phyloP scores from a whole-genome alignment of 2,797 vertebrate species.

The Danionella dracula region DNA sequence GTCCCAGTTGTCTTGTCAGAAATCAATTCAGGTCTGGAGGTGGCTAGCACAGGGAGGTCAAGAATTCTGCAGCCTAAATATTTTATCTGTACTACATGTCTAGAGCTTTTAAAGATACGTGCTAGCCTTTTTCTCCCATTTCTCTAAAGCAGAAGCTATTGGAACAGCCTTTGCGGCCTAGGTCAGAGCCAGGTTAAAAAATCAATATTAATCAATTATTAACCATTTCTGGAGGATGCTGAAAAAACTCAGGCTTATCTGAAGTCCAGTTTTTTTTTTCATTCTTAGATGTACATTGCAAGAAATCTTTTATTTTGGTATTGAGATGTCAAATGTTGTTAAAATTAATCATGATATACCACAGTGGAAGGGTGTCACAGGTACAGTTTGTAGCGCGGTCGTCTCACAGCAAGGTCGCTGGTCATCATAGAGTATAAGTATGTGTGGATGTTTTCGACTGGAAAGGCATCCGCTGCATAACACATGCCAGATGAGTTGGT shows the following conservation, averaged over 20 bases:
- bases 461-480: too few species aligned
- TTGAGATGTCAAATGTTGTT: too few species aligned
- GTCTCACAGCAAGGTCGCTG: too few species aligned
- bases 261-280: conserved; percentile 45
- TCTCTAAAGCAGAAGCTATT: conserved; percentile 72
- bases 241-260: conserved; percentile 38
- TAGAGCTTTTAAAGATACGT: conserved; percentile 88
- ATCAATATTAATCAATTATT: conserved; percentile 98
- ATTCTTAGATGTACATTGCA: not conserved
- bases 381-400: too few species aligned
- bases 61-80: conserved; percentile 88
- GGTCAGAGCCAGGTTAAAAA: conserved; percentile 84
- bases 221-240: conserved; percentile 68
- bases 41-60: conserved; percentile 84
- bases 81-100: conserved; percentile 88
- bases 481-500: too few species aligned
- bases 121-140: conserved; percentile 67
- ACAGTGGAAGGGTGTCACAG: too few species aligned
- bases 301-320: too few species aligned
- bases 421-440: too few species aligned
- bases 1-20: conserved; percentile 91
- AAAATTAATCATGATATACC: too few species aligned
- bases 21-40: conserved; percentile 93
- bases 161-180: conserved; percentile 74
- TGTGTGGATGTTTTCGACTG: too few species aligned